Evolutionary conservation across 2,113 vertebrate species (phyloP), one percentile per base, ranked within the genome.

Genomic region (Colossoma macropomum): DNA sequence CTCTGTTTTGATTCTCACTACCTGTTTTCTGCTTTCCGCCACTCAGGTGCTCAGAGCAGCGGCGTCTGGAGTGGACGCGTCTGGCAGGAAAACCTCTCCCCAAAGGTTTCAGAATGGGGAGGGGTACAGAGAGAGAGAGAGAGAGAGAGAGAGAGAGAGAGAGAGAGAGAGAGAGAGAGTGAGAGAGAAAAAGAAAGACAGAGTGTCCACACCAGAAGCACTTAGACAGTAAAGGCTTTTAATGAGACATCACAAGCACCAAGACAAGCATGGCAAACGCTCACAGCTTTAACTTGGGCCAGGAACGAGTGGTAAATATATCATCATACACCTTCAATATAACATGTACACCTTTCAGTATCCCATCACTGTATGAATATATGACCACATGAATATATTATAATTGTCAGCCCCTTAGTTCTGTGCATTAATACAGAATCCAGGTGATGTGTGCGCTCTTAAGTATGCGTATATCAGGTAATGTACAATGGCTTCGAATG

Each of bases 1-100:
- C 84, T 83, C 84, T 77, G 84, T 87, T 87, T 84, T 87, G 86
- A 77, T 87, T 87, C 75, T 87, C 81, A 87, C 86, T 87, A 87
- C 86, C 86, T 70, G 78, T 86, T 87, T 85, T 86, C 77, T 85
- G 66, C 68, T 80, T 74, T 83, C 73, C 75, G 28, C 66, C 77
- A 30, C 79, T 87, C 86, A 86, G 86, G 81, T 87, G 81, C 62
- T 68, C 34, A 75, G 69, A 78, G 75, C 48, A 73, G 68, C 62
- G 45, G 50, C 12, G 65, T 82, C 79, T 87, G 65, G 63, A 79
- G 56, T 75, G 75, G 79, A 79, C 32, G 38, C 74, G 77, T 83
- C 81, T 83, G 81, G 48, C 74, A 86, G 85, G 74, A 86, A 86
- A 77, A 68, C 77, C 85, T 81, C 27, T 50, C 68, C 60, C 81